Base-by-base conservation (phyloP, 2,797 vertebrate genomes). In the Phrynocephalus vlangalii region DNA sequence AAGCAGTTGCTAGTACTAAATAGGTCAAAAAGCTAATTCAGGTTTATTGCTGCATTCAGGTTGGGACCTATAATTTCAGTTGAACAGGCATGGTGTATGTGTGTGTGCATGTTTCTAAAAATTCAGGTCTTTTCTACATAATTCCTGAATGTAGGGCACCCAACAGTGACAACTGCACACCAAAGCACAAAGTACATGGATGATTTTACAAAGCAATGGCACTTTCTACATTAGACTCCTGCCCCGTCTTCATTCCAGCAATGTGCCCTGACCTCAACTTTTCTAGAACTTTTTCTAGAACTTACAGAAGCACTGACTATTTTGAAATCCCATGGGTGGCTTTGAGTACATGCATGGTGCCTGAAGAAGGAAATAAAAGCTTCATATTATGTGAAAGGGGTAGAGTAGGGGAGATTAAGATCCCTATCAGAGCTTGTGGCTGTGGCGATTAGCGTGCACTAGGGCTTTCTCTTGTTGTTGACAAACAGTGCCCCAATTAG, bases 401-500 rank as follows among this genome's bases (percentile, higher is more conserved):
- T 18, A 0, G 6, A 90, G 89, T 1, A 44, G 6, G 90, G 87
- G 90, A 96, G 96, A 96, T 97, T 95, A 95, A 96, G 96, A 97
- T 97, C 95, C 92, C 89, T 96, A 95, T 97, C 95, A 11, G 83
- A 92, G 94, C 90, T 95, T 86, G 91, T 93, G 95, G 92, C 94
- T 94, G 83, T 87, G 90, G 94, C 0, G 85, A 97, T 96, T 96
- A 96, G 93, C 91, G 91, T 90, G 94, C 91, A 95, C 95, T 96
- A 96, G 88, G 93, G 92, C 92, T 93, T 91, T 20, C 18, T 90
- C 92, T 80, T 86, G 2, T 87, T 94, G 96, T 96, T 95, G 95
- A 96, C 95, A 97, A 97, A 97, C 95, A 96, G 92, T 96, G 94
- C 94, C 90, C 92, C 96, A 97, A 96, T 97, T 97, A 97, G 95